These are phyloP conservation scores for Hemithea aestivaria DNA, from an alignment of 2,888 invertebrate genomes.

Conservation along the genomic window DNA sequence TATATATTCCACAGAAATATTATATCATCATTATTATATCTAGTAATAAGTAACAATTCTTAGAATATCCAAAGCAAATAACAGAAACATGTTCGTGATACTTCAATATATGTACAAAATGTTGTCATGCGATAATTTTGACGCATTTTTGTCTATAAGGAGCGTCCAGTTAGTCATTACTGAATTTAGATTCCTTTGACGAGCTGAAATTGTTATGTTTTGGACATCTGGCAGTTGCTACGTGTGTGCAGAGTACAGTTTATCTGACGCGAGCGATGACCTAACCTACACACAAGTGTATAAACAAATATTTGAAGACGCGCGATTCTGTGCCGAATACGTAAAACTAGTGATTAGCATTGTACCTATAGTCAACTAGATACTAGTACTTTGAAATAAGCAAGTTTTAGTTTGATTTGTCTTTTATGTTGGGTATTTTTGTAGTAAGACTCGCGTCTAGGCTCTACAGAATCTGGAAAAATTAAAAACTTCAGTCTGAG, in stretches of 20 bases:
- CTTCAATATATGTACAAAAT: constrained; percentile 15
- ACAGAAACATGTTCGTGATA: constrained; percentile 18
- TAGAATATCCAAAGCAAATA: constrained; percentile 12
- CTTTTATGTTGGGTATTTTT: no score
- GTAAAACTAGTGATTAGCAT: constrained; percentile 4
- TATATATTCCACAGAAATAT: background rate
- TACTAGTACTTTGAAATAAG: no score
- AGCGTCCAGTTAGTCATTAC: constrained; percentile 30
- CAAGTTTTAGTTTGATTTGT: background rate
- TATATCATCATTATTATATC: constrained; percentile 7
- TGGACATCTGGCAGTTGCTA: constrained; percentile 51
- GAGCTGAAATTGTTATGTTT: constrained; percentile 41
- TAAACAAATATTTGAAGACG: constrained; percentile 21
- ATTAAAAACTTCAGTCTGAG: no score
- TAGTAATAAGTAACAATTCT: constrained; percentile 12
- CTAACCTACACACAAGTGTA: constrained; percentile 26
- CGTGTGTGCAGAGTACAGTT: constrained; percentile 19
- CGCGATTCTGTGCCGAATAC: background rate
- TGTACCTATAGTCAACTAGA: no score
- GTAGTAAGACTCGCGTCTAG: no score
- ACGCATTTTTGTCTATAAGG: constrained; percentile 12
- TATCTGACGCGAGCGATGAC: constrained; percentile 40
- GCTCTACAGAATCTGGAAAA: background rate
- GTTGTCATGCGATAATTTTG: constrained; percentile 15
- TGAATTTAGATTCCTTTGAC: constrained; percentile 47